Evolutionary conservation across 2,888 invertebrate genomes (phyloP).

Genomic region (Chloromyia formosa): DNA sequence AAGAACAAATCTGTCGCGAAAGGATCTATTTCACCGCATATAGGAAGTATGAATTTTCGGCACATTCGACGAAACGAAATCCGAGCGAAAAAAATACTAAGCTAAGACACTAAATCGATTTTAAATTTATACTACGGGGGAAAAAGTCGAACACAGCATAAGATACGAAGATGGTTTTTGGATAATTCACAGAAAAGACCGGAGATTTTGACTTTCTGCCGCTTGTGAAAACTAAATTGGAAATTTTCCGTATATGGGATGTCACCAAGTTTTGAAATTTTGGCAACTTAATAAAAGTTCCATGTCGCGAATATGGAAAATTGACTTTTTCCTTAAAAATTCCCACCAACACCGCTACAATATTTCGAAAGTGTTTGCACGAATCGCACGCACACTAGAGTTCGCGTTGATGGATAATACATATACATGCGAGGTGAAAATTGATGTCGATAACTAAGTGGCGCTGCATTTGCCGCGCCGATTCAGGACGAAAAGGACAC

Average conservation of each 20-base stretch:
- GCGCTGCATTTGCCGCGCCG: conserved; percentile 22
- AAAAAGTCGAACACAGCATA: conserved; percentile 21
- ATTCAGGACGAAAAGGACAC: conserved; percentile 45
- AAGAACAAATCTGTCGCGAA: background rate
- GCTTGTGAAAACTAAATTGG: conserved; percentile 14
- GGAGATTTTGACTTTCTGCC: background rate
- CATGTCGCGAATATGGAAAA: conserved; percentile 55
- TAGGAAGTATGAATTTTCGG: background rate
- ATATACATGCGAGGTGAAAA: conserved; percentile 22
- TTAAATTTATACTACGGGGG: conserved; percentile 33
- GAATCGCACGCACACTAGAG: background rate
- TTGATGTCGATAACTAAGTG: conserved; percentile 43
- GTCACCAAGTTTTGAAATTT: conserved; percentile 52
- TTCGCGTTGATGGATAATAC: background rate
- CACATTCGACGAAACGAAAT: background rate
- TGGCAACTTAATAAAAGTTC: conserved; percentile 55
- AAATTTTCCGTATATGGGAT: conserved; percentile 39
- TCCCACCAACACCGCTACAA: conserved; percentile 30
- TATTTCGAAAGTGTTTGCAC: background rate
- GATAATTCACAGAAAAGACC: background rate
- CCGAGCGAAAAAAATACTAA: conserved; percentile 10
- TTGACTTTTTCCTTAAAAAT: conserved; percentile 54
- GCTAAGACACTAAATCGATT: conserved; percentile 38
- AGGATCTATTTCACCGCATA: background rate
- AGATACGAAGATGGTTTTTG: background rate